Base-by-base conservation (phyloP, 2,113 vertebrate species). In the Phyllostomus hastatus region DNA sequence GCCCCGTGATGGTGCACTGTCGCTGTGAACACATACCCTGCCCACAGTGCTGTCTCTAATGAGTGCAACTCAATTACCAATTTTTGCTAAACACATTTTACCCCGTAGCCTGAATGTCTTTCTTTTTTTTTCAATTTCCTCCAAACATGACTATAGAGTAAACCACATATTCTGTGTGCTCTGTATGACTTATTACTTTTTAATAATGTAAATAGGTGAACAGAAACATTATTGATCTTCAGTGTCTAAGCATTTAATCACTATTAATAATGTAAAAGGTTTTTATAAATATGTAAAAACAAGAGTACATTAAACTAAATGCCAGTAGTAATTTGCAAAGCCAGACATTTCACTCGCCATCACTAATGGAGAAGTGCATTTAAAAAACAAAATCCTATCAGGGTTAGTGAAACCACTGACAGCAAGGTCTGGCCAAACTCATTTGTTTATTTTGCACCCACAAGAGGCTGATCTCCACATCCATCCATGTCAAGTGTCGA, bases 191-290 rank as follows among this genome's bases (percentile, higher is more conserved):
- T 97, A 98, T 98, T 96, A 96, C 97, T 97, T 98, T 98, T 98
- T 98, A 96, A 98, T 97, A 92, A 95, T 97, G 97, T 98, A 98
- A 98, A 98, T 97, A 98, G 94, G 95, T 98, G 98, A 98, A 98
- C 97, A 98, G 97, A 92, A 96, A 96, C 96, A 96, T 98, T 98
- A 98, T 98, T 98, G 98, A 98, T 98, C 98, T 97, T 96, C 96
- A 97, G 96, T 97, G 93, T 97, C 98, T 98, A 97, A 97, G 94
- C 98, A 94, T 98, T 98, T 98, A 98, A 98, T 98, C 97, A 98
- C 93, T 97, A 96, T 98, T 97, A 98, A 98, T 98, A 98, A 98
- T 98, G 93, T 85, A 98, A 93, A 95, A 97, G 96, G 95, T 93
- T 96, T 97, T 97, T 98, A 98, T 98, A 97, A 98, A 98, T 98